phyloP scores from a whole-genome alignment of 2,888 invertebrate species.

The Pyrochroa serraticornis region DNA sequence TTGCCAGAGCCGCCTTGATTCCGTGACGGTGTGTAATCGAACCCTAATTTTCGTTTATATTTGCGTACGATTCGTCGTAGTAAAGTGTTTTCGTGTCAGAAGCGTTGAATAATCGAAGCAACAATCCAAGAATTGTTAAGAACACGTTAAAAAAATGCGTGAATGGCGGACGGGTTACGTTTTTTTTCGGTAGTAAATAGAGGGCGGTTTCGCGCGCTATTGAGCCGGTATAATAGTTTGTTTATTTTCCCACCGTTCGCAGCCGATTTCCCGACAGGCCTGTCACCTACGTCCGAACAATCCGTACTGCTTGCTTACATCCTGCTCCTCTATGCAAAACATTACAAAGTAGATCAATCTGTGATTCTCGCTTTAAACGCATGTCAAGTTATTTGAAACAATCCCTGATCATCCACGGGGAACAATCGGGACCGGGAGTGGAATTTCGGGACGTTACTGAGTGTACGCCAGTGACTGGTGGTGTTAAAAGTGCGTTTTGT shows the following conservation, averaged over 20 bases:
- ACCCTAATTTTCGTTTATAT: neutral
- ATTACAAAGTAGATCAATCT: conserved; percentile 59
- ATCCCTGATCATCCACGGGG: conserved; percentile 23
- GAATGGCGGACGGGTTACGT: neutral
- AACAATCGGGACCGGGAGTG: conserved; percentile 18
- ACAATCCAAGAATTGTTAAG: neutral
- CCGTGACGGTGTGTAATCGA: neutral
- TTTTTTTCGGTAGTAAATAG: conserved; percentile 39
- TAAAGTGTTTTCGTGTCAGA: no score
- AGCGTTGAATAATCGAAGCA: neutral
- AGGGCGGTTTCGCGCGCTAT: conserved; percentile 55
- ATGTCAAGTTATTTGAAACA: conserved; percentile 46
- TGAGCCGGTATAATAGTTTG: conserved; percentile 58
- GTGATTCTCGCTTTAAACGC: conserved; percentile 52
- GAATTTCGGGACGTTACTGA: conserved; percentile 23
- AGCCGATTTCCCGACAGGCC: conserved; percentile 54
- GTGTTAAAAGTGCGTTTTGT: conserved; percentile 52
- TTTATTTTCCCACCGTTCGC: conserved; percentile 58
- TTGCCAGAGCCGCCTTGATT: neutral
- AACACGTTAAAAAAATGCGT: neutral
- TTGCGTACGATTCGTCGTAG: no score
- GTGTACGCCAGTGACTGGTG: conserved; percentile 37
- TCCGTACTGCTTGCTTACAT: conserved; percentile 48
- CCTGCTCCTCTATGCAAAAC: conserved; percentile 57
- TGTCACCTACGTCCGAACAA: conserved; percentile 56